Evolutionary conservation across 2,113 vertebrate genomes (phyloP), one percentile per base, ranked within the genome.

Genomic region (Brachyhypopomus occidentalis): DNA sequence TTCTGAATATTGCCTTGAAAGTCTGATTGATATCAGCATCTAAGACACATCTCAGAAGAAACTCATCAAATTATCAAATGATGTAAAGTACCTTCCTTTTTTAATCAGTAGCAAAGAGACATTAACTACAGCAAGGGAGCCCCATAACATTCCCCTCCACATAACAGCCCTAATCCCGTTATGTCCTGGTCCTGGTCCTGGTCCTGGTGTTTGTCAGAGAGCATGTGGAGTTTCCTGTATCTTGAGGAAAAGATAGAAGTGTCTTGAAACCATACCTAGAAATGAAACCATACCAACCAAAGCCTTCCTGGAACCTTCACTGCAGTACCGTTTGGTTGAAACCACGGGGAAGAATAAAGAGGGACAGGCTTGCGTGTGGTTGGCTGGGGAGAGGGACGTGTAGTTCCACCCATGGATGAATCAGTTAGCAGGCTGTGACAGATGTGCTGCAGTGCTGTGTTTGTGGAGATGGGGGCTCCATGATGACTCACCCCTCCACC

Each of bases 41-140:
- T 45, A 52, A 64, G 45, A 66, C 58, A 73, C 16, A 64, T 0
- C 56, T 74, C 12, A 63, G 71, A 78, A 30, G 60, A 67, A 67
- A 11, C n/a, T 25, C 17, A 38, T 45, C 60, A 63, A 75, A 56
- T 17, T 30, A 81, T n/a, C 62, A 76, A 71, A 70, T 16, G 58
- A 78, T 55, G 74, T 11, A 71, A 38, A 81, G 73, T 4, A 86
- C 86, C 84, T 85, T 84, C 52, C 86, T 85, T 85, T 84, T 56
- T 67, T 60, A 63, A 5, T 4, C 38, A 52, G 58, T 6, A 64
- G 59, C 23, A 77, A 38, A 64, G 45, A 64, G 2, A 38, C 12
- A 45, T 41, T 75, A 20, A 62, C n/a, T 60, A 60, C n/a, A 7
- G 19, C 6, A 60, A n/a, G 23, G 7, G 62, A 16, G 23, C 3